Conservation (phyloP, 2,113 vertebrate genomes). For the Cryptomyrus ogoouensis region DNA sequence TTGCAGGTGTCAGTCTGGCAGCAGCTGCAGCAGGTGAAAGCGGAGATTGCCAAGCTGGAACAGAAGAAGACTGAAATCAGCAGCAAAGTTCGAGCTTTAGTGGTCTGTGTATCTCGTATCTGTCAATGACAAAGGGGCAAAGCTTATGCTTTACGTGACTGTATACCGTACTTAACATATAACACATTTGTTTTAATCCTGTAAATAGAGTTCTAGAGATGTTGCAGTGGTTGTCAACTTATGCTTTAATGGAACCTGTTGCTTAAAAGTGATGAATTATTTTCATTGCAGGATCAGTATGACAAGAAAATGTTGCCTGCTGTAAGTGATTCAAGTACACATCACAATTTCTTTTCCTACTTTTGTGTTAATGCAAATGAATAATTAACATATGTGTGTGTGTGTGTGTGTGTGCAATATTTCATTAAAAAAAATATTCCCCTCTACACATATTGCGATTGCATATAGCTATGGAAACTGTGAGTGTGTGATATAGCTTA, state of each 20-base stretch:
- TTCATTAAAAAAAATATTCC: too few relatives aligned
- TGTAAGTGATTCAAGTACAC: constrained; percentile 45
- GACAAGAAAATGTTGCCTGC: constrained; percentile 50
- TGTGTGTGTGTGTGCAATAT: too few relatives aligned
- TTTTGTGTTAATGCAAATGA: neutral
- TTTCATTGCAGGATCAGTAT: constrained; percentile 44
- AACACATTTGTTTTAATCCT: neutral
- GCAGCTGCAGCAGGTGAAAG: constrained; percentile 57
- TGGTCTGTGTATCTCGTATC: constrained; percentile 56
- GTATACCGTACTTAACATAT: neutral
- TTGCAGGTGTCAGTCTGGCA: constrained; percentile 68
- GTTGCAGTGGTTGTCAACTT: neutral
- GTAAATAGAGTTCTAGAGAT: neutral
- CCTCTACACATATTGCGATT: too few relatives aligned
- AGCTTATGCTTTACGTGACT: neutral
- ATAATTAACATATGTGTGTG: too few relatives aligned
- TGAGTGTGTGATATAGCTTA: neutral
- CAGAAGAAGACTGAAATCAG: constrained; percentile 59
- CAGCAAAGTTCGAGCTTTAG: constrained; percentile 50
- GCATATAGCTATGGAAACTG: too few relatives aligned
- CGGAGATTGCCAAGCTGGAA: constrained; percentile 62
- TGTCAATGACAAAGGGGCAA: neutral
- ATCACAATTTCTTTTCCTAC: neutral
- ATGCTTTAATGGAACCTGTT: neutral
- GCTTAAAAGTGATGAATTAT: neutral